Percentiles rank a stretch among this genome's conserved stretches.
Conservation (phyloP, 1,140 invertebrate genomes). For the Drosophila arizonae region DNA sequence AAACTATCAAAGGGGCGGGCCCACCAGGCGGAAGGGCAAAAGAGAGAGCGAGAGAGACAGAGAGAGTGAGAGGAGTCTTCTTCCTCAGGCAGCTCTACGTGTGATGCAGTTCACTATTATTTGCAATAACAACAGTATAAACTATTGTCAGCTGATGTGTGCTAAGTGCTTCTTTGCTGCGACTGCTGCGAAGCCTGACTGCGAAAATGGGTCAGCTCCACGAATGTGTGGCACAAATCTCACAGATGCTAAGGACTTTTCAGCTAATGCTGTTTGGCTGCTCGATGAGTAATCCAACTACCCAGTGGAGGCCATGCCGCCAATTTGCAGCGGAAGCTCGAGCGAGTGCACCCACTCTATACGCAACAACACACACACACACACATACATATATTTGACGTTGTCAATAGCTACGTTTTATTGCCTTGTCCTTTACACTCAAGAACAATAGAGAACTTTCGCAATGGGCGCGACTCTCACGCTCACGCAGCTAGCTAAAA, state of each 20-base stretch:
- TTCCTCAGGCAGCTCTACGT: neutral
- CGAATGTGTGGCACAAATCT: conserved; percentile 7
- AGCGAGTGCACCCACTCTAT: too few species aligned
- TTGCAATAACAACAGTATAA: too few species aligned
- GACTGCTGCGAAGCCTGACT: conserved; percentile 2
- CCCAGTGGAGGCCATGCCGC: conserved; percentile 23
- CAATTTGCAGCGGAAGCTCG: conserved; percentile 62
- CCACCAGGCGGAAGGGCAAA: too few species aligned
- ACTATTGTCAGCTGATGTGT: too few species aligned
- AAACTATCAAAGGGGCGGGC: conserved; percentile 67
- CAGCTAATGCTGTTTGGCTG: conserved; percentile 69
- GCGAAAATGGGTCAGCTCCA: conserved; percentile 60
- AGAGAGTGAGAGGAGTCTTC: too few species aligned
- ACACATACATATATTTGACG: conserved; percentile 22
- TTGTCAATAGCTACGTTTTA: conserved; percentile 74
- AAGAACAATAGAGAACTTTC: conserved; percentile 37
- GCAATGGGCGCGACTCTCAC: conserved; percentile 38
- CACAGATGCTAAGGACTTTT: conserved; percentile 21
- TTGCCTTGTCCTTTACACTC: conserved; percentile 55
- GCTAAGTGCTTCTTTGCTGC: too few species aligned
- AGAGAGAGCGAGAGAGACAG: too few species aligned
- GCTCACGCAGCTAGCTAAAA: conserved; percentile 52
- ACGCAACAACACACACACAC: too few species aligned
- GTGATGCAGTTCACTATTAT: too few species aligned
- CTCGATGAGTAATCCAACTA: conserved; percentile 51